Evolutionary conservation across 2,888 invertebrate genomes (phyloP).

Genomic region (Heliconius hortense): DNA sequence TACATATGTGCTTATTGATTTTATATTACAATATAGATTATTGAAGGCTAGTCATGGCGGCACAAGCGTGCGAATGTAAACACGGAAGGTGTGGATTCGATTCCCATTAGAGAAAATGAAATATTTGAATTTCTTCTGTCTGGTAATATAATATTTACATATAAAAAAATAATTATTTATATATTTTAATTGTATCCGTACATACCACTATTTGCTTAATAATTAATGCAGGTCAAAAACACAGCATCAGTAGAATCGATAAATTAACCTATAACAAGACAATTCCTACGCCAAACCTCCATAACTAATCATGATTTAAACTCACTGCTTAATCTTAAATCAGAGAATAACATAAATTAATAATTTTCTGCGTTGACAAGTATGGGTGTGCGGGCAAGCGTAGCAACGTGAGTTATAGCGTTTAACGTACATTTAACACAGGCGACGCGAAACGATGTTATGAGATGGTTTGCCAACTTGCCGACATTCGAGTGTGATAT

Average conservation of each 20-base stretch:
- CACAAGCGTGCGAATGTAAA: no score
- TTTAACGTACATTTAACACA: constrained; percentile 52
- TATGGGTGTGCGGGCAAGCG: constrained; percentile 35
- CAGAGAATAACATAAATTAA: constrained; percentile 29
- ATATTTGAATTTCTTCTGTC: no score
- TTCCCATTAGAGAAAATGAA: no score
- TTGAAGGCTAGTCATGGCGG: no score
- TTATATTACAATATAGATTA: not conserved
- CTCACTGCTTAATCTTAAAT: constrained; percentile 15
- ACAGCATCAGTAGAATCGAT: no score
- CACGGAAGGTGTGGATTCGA: no score
- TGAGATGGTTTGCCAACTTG: constrained; percentile 40
- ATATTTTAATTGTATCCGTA: no score
- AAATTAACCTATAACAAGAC: not conserved
- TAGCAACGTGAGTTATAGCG: constrained; percentile 50
- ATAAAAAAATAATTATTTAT: no score
- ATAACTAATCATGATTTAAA: not conserved
- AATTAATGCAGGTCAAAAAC: no score
- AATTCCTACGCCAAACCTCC: not conserved
- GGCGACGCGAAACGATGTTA: constrained; percentile 49
- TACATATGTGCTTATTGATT: not conserved
- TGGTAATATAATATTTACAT: no score
- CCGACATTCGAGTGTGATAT: constrained; percentile 11
- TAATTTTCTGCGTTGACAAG: constrained; percentile 23
- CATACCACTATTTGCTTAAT: no score